Conservation (phyloP, 2,113 vertebrate species). For the Pan paniscus region DNA sequence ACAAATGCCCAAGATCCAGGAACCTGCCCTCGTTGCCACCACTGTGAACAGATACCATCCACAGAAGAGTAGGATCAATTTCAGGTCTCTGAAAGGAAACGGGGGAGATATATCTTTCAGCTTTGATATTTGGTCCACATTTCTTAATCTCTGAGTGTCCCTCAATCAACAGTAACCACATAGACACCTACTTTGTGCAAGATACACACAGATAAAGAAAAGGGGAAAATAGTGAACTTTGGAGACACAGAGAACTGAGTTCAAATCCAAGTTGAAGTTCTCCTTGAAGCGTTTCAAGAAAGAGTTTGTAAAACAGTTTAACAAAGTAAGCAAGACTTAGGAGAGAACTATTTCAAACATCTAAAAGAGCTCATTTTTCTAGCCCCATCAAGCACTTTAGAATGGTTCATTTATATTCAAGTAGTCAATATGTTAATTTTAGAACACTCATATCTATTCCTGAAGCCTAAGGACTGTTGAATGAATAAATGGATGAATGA, state of each 20-base stretch:
- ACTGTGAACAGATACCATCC: background rate
- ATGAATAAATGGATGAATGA: background rate
- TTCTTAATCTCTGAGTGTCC: background rate
- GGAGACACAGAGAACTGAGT: background rate
- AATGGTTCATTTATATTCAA: conserved; percentile 21
- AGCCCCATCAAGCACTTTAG: conserved; percentile 27
- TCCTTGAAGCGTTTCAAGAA: background rate
- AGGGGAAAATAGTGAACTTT: background rate
- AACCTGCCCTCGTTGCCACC: background rate
- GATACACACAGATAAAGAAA: background rate
- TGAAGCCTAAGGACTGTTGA: conserved; percentile 32
- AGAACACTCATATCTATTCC: conserved; percentile 19
- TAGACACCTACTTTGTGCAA: background rate
- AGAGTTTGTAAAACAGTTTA: background rate
- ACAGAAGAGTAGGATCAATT: background rate
- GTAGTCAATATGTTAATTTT: conserved; percentile 47
- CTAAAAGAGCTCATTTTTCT: background rate
- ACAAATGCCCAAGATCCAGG: too few relatives aligned
- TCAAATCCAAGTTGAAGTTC: background rate
- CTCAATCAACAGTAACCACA: background rate
- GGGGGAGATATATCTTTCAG: background rate
- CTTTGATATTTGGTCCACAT: background rate
- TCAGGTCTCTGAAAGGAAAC: conserved; percentile 2
- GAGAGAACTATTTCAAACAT: background rate
- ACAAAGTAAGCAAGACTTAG: background rate